Evolutionary conservation across 2,113 vertebrate genomes (phyloP).

Genomic region (Psammodynastes pulverulentus): DNA sequence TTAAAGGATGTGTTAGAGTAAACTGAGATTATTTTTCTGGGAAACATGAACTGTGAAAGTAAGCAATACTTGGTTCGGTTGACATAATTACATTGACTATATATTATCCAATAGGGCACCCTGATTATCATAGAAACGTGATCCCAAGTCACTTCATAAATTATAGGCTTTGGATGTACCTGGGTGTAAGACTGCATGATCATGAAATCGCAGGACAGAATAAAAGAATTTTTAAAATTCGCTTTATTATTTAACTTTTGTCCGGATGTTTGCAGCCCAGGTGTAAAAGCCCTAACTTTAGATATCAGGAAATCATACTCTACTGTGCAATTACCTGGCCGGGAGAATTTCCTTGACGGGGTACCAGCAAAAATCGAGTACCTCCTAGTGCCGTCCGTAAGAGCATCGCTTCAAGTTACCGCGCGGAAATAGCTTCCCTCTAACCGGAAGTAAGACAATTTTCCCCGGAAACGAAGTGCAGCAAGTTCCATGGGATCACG

Average conservation of each 20-base stretch:
- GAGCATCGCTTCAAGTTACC: neutral
- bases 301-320: neutral
- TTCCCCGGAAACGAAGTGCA: conserved; percentile 25
- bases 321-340: neutral
- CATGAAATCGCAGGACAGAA: neutral
- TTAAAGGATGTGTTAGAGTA: neutral
- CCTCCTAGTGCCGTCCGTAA: neutral
- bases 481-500: conserved; percentile 25
- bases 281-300: neutral
- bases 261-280: neutral
- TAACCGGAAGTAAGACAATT: neutral
- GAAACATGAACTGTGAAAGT: neutral
- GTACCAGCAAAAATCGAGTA: neutral
- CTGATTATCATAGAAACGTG: neutral
- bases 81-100: no score
- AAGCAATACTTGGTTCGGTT: neutral
- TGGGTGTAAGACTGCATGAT: neutral
- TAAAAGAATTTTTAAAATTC: neutral
- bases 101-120: neutral
- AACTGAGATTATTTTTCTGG: neutral
- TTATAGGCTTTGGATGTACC: neutral
- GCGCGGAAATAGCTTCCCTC: neutral
- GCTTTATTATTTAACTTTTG: neutral
- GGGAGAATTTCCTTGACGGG: neutral
- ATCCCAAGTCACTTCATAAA: neutral